Base-by-base conservation (phyloP, 1,140 invertebrate species). In the Epicauta chinensis region DNA sequence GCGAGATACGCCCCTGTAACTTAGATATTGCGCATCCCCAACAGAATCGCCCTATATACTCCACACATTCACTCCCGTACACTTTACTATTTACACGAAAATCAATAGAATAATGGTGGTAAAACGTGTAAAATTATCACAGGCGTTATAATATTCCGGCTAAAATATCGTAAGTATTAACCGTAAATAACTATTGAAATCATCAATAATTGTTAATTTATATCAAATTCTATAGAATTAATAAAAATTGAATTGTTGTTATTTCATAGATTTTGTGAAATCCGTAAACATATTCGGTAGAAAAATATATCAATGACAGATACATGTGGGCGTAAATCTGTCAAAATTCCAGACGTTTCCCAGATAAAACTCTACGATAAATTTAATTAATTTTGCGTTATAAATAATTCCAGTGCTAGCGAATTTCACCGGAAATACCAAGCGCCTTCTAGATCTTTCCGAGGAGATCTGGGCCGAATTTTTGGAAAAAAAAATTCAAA, bases 301-400 rank as follows among this genome's bases (percentile, higher is more conserved):
- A 34, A 3, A 23, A 23, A 23, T 23, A 3, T 7, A 23, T 5
- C 7, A 23, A 5, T 53, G 45, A 51, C 43, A 50, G 54, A 41
- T 51, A 51, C 54, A 59, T 63, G 59, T 63, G 59, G 61, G 61
- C 61, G 61, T 56, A 40, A 51, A 56, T 48, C 49, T 56, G 55
- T 56, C 55, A 56, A 56, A 56, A 47, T 48, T 46, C 16, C 32
- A 34, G 2, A 34, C 32, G 32, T 34, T 34, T n/a, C 11, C 10
- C 10, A n/a, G 3, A n/a, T 34, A 3, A 11, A n/a, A n/a, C n/a
- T 34, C 3, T 34, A 9, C 32, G 10, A n/a, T n/a, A 9, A n/a
- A 12, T 34, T 34, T 11, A 34, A 34, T n/a, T 10, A 34, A 5
- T 23, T 23, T 23, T 7, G 23, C 23, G 4, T 0, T 7, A 23